Evolutionary conservation across 2,888 invertebrate species (phyloP).

Genomic region (Punctoribates punctum): DNA sequence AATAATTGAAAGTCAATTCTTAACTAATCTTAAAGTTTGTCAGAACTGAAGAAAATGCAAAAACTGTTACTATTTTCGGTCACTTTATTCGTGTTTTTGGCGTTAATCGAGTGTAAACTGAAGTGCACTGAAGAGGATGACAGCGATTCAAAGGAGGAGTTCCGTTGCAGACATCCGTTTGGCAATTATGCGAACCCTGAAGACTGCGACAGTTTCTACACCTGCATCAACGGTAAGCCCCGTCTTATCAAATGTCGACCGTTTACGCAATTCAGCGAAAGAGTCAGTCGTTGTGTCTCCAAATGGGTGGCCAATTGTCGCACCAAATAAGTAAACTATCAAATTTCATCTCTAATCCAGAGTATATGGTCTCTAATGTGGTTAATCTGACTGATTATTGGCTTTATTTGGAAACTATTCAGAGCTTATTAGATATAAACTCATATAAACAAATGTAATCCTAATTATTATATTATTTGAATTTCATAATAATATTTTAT

Average conservation of each 20-base stretch:
- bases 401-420: neutral
- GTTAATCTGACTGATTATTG: neutral
- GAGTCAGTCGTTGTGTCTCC: conserved; percentile 5
- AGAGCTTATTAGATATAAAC: neutral
- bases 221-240: neutral
- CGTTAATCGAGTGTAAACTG: neutral
- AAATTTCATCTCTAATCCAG: neutral
- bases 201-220: neutral
- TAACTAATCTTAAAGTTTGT: neutral
- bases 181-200: conserved; percentile 6
- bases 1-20: neutral
- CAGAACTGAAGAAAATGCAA: neutral
- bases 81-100: neutral
- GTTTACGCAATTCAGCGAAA: neutral
- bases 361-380: neutral
- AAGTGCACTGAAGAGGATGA: neutral
- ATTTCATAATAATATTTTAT: too few relatives aligned
- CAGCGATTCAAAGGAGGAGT: neutral
- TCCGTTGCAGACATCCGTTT: neutral
- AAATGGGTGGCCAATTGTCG: conserved; percentile 10
- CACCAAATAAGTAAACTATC: neutral
- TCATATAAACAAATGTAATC: too few relatives aligned
- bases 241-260: neutral
- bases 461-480: too few relatives aligned
- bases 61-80: neutral